A percentile compares a stretch with the other conserved stretches of the same genome.
Conservation (phyloP, 2,797 vertebrate species). For the Liparis tanakae region DNA sequence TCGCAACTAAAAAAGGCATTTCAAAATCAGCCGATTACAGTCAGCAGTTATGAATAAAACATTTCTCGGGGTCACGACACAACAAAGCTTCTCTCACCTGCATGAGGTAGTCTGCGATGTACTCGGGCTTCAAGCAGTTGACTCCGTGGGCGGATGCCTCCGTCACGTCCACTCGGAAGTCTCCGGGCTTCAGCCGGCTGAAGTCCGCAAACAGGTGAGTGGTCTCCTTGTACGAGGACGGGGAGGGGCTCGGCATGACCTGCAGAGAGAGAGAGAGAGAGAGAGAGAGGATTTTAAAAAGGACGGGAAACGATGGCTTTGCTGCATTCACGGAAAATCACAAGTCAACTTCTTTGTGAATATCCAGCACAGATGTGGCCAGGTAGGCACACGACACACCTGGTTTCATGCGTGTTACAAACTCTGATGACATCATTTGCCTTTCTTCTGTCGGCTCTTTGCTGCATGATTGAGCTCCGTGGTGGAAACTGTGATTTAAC, state of each 20-base stretch:
- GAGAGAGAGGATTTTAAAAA: not conserved
- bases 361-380: too few relatives aligned
- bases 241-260: conserved; percentile 89
- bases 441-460: too few relatives aligned
- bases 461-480: too few relatives aligned
- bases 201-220: conserved; percentile 96
- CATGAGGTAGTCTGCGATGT: conserved; percentile 96
- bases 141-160: conserved; percentile 88
- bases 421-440: too few relatives aligned
- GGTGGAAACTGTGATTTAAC: too few relatives aligned
- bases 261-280: conserved; percentile 56
- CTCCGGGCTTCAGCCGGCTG: conserved; percentile 88
- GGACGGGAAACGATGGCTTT: too few relatives aligned
- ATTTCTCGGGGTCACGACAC: too few relatives aligned
- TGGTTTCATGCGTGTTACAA: too few relatives aligned
- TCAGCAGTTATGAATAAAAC: not conserved
- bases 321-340: not conserved
- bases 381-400: too few relatives aligned
- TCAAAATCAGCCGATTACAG: not conserved
- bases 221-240: conserved; percentile 85
- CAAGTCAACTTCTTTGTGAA: not conserved
- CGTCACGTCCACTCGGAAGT: conserved; percentile 82
- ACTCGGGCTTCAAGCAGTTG: conserved; percentile 92
- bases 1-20: too few relatives aligned
- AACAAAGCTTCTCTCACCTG: conserved; percentile 80